phyloP scores from a whole-genome alignment of 2,797 vertebrate genomes.

The Balearica regulorum region DNA sequence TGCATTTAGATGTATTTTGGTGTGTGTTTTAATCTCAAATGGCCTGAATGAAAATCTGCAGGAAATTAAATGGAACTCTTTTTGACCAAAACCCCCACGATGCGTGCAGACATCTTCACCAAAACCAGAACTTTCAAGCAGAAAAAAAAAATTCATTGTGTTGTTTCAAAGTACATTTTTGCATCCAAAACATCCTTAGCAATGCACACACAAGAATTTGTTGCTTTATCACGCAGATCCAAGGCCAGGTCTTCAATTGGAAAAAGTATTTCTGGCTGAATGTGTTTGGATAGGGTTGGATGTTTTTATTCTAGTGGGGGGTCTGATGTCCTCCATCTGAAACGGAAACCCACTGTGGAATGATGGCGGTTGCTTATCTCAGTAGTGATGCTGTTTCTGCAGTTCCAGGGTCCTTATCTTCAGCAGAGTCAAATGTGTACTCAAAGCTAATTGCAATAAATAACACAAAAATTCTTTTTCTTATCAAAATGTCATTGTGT shows the following conservation, averaged over 20 bases:
- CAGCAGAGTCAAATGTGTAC: no score
- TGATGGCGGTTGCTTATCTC: neutral
- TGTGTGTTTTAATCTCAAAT: neutral
- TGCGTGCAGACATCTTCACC: neutral
- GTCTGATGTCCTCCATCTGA: neutral
- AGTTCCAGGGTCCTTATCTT: neutral
- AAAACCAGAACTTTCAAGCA: neutral
- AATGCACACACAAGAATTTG: neutral
- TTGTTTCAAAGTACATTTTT: neutral
- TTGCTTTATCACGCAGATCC: neutral
- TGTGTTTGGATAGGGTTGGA: neutral
- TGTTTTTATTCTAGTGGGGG: fast-evolving
- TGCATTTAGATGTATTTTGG: neutral
- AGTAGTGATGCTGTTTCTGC: neutral
- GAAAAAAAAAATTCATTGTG: fast-evolving
- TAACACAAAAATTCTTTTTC: no score
- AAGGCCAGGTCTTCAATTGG: neutral
- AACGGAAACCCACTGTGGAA: neutral
- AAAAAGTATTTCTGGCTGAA: neutral
- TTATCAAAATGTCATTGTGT: no score
- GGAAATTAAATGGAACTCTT: neutral
- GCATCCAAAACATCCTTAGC: neutral
- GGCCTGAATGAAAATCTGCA: neutral
- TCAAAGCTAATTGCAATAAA: no score
- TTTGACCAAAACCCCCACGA: neutral